Base-by-base conservation (phyloP, 1,140 invertebrate genomes). In the Aphelinus certus region DNA sequence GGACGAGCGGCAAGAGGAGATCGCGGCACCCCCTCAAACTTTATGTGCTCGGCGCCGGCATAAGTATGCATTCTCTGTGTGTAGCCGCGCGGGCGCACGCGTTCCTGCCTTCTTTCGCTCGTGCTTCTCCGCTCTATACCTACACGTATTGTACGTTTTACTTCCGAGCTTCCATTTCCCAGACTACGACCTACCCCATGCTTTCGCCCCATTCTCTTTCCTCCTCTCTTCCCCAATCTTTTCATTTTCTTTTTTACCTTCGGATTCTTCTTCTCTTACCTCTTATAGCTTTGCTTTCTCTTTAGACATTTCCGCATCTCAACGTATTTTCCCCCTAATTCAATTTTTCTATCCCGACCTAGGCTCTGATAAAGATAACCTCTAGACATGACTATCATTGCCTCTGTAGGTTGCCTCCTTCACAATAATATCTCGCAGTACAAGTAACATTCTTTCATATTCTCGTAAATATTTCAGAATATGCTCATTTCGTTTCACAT, bases 1-100 rank as follows among this genome's bases (percentile, higher is more conserved):
- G 70, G 64, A 53, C 7, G 55, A 65, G 9, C 9, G n/a, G 51
- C 51, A 53, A 56, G 42, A 62, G 51, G 61, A 56, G 71, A 64
- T 56, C 49, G 57, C 76, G 76, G 73, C 78, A 64, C 70, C 74
- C 69, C 61, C 81, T 79, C 81, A 80, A 86, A 87, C 84, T 87
- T 87, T 87, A 87, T 88, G 86, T 85, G 83, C 83, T 82, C 79
- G 83, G 81, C 81, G 76, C 75, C 78, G 82, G 84, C 84, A 85
- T 87, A 87, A 87, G 86, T 87, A 87, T 87, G 83, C 81, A 80
- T 81, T 81, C 76, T 81, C 78, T 82, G 76, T 76, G 71, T 49
- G 79, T 79, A 62, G 46, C 51, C 47, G 64, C 70, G 56, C 57
- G 65, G 9, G 58, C 57, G 47, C 72, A 47, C 47, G 77, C 70